Base-by-base conservation (phyloP, 2,888 invertebrate species). In the Parnassius glacialis region DNA sequence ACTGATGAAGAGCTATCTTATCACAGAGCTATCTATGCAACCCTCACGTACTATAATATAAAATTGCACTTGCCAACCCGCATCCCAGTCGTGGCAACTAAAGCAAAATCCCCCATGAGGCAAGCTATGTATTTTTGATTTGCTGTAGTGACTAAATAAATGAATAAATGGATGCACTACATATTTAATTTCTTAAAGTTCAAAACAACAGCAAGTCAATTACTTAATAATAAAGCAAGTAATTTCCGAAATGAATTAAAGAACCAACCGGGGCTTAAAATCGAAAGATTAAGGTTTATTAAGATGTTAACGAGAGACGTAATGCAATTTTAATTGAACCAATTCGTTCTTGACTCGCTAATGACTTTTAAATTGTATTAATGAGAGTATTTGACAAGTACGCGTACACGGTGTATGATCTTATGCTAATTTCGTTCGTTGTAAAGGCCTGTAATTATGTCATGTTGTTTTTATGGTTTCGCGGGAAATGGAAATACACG, bases 301-400 rank as follows among this genome's bases (percentile, higher is more conserved):
- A 68, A 72, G 70, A 73, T 67, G 70, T 70, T 62, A 67, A 65
- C 66, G 64, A 62, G 57, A 53, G 61, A 61, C 67, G 12, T 70
- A 70, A 74, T 68, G 69, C 67, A 66, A 58, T 64, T 73, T 67
- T 73, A 73, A 73, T 72, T 69, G 69, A 44, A 25, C 25, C 51
- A 10, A 41, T 57, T 50, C 34, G 12, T 45, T 47, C 12, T 11
- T 3, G 57, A n/a, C n/a, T 16, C 41, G 16, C 56, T 57, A 57
- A 61, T 61, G 57, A 10, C 9, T 52, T 61, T 61, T 57, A 57
- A 61, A 61, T 61, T 61, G 43, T 53, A 56, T 47, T 53, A 57
- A 57, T 57, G 34, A 56, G n/a, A 34, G 25, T 34, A 41, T 44
- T 52, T 41, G 45, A 52, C 45, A 11, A 34, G 11, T 34, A 41